Conservation (phyloP, 2,888 invertebrate genomes). For the Camponotus fellah region DNA sequence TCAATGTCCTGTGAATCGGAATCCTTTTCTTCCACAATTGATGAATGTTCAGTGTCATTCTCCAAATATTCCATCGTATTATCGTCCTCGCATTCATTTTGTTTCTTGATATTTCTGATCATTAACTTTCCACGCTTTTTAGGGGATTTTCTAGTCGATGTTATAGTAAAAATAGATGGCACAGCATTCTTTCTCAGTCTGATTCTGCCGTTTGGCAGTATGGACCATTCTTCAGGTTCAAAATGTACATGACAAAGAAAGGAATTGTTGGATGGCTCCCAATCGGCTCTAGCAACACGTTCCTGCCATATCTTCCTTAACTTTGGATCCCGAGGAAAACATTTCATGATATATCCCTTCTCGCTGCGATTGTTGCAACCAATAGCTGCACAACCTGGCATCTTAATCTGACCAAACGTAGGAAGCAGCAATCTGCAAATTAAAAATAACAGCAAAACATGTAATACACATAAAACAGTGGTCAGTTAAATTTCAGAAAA, state of each 20-base stretch:
- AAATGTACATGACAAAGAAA: slow-evolving; percentile 84
- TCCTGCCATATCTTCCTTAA: slow-evolving; percentile 83
- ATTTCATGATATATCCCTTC: slow-evolving; percentile 85
- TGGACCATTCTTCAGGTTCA: slow-evolving; percentile 80
- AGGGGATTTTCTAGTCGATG: slow-evolving; percentile 81
- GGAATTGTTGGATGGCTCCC: slow-evolving; percentile 84
- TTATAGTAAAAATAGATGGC: slow-evolving; percentile 82
- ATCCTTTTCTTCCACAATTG: slow-evolving; percentile 63
- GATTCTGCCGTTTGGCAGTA: slow-evolving; percentile 78
- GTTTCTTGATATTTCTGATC: slow-evolving; percentile 37
- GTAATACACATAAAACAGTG: not conserved
- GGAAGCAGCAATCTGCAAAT: slow-evolving; percentile 58
- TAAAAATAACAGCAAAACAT: slow-evolving; percentile 18
- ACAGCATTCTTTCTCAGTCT: slow-evolving; percentile 82
- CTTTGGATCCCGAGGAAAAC: slow-evolving; percentile 84
- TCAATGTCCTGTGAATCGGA: slow-evolving; percentile 56
- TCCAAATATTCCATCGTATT: slow-evolving; percentile 75
- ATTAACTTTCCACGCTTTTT: slow-evolving; percentile 76
- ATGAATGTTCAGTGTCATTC: slow-evolving; percentile 68
- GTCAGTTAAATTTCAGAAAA: not conserved
- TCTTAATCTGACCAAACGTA: slow-evolving; percentile 70
- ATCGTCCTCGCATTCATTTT: slow-evolving; percentile 68
- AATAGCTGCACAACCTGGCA: slow-evolving; percentile 84
- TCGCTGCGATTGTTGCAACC: slow-evolving; percentile 85
- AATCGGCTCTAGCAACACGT: slow-evolving; percentile 82